Evolutionary conservation across 1,140 invertebrate genomes (phyloP).

Genomic region (Amyelois transitella): DNA sequence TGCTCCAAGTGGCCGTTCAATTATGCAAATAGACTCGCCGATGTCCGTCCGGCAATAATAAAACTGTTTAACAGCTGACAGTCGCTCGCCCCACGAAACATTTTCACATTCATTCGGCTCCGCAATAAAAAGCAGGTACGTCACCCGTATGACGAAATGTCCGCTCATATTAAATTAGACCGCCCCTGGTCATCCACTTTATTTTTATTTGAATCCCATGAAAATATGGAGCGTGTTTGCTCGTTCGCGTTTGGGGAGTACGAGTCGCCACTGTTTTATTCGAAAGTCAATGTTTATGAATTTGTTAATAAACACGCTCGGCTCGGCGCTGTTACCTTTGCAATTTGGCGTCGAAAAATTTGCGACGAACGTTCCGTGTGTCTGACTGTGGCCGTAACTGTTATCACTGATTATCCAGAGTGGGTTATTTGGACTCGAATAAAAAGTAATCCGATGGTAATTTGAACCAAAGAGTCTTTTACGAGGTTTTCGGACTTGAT

Average conservation of each 20-base stretch:
- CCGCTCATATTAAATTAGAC: slow-evolving; percentile 70
- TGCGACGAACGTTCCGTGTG: slow-evolving; percentile 27
- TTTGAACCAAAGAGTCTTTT: slow-evolving; percentile 49
- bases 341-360: slow-evolving; percentile 42
- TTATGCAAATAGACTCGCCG: slow-evolving; percentile 69
- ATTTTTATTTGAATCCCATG: slow-evolving; percentile 72
- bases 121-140: slow-evolving; percentile 60
- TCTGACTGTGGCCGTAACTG: slow-evolving; percentile 18
- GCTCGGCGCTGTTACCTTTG: slow-evolving; percentile 37
- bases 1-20: slow-evolving; percentile 71
- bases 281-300: slow-evolving; percentile 65
- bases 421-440: slow-evolving; percentile 34
- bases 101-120: slow-evolving; percentile 54
- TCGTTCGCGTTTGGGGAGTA: slow-evolving; percentile 44
- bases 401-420: slow-evolving; percentile 43
- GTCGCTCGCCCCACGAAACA: slow-evolving; percentile 39
- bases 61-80: slow-evolving; percentile 72
- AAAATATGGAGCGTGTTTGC: slow-evolving; percentile 65
- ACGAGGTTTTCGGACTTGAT: slow-evolving; percentile 39
- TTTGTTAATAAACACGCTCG: slow-evolving; percentile 62
- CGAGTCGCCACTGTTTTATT: slow-evolving; percentile 44
- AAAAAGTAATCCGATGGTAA: slow-evolving; percentile 51
- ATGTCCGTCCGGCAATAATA: slow-evolving; percentile 69
- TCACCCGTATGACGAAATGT: slow-evolving; percentile 52
- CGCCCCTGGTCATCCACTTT: slow-evolving; percentile 57